phyloP scores from a whole-genome alignment of 2,113 vertebrate genomes.

The Amphilophus citrinellus region DNA sequence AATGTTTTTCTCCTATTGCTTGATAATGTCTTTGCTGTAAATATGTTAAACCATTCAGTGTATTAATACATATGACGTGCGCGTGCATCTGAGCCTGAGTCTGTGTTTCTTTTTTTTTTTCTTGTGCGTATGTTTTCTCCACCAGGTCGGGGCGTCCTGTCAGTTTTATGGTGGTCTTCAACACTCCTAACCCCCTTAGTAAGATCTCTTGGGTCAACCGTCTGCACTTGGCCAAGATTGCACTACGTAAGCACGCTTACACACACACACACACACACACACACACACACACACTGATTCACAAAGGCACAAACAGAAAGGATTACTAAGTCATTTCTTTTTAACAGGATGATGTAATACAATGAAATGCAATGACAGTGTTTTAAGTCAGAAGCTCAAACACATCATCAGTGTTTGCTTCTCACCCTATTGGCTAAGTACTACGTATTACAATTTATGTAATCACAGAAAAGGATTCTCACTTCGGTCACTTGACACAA shows the following conservation, averaged over 20 bases:
- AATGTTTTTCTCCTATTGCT: not conserved
- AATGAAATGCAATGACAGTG: slow-evolving; percentile 57
- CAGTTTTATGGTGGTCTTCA: slow-evolving; percentile 97
- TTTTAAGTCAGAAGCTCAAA: slow-evolving; percentile 44
- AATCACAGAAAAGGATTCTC: slow-evolving; percentile 19
- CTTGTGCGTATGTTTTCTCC: slow-evolving; percentile 25
- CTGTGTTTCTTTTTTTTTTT: slow-evolving; percentile 25
- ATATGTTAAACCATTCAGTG: not conserved
- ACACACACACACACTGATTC: not conserved
- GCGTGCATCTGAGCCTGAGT: not conserved
- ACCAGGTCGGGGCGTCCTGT: slow-evolving; percentile 92
- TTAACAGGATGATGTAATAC: slow-evolving; percentile 65
- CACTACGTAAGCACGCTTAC: slow-evolving; percentile 85
- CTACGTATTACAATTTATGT: slow-evolving; percentile 12
- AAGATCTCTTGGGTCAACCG: slow-evolving; percentile 98
- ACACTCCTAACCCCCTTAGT: slow-evolving; percentile 93
- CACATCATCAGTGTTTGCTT: slow-evolving; percentile 33
- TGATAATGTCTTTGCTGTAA: not conserved
- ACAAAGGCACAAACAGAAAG: not conserved
- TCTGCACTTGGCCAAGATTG: slow-evolving; percentile 93
- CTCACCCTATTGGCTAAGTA: slow-evolving; percentile 21
- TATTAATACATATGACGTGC: not conserved
- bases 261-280: not conserved
- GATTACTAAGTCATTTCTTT: slow-evolving; percentile 40
- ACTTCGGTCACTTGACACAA: slow-evolving; percentile 17